Base-by-base conservation (phyloP, 2,888 invertebrate species). In the Euproctis similis region DNA sequence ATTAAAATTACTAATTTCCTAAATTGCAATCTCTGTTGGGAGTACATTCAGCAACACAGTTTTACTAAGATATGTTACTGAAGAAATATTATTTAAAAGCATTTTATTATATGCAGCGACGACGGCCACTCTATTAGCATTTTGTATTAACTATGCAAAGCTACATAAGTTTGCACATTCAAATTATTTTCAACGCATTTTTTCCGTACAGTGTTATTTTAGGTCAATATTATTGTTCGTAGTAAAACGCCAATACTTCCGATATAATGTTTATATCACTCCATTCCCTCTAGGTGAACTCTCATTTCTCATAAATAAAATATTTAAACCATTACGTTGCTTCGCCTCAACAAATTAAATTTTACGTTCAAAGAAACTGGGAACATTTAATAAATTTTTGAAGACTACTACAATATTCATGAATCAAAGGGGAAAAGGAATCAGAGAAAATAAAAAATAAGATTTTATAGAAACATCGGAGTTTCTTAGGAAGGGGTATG, bases 371-470 rank as follows among this genome's bases (percentile, higher is more conserved):
- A 53, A 51, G 54, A 40, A 50, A 40, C 44, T 39, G 47, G 46
- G 33, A 45, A 44, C 42, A 49, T 53, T 58, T 50, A 55, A 54
- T 56, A 54, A 27, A 46, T 55, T 54, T 56, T 55, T 51, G 46
- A 58, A 46, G 53, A 42, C 49, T 46, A 41, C 52, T 60, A 47
- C 46, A 59, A 53, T 56, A 61, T 61, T 59, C 50, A 58, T 53
- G 49, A 40, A 34, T 40, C 31, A 36, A 51, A 49, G 44, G 50
- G 47, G 41, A 52, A 53, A 46, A 34, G 21, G 45, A 55, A 52
- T 58, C 53, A 53, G 51, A 46, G 49, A 34, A 29, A 46, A 42
- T 36, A 56, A 56, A 34, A 29, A 46, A 42, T 36, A 56, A 56
- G 26, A 52, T 55, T 51, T 48, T 29, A 31, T 28, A 34, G 13